Evolutionary conservation across 2,113 vertebrate genomes (phyloP).

Genomic region (Platysternon megacephalum): DNA sequence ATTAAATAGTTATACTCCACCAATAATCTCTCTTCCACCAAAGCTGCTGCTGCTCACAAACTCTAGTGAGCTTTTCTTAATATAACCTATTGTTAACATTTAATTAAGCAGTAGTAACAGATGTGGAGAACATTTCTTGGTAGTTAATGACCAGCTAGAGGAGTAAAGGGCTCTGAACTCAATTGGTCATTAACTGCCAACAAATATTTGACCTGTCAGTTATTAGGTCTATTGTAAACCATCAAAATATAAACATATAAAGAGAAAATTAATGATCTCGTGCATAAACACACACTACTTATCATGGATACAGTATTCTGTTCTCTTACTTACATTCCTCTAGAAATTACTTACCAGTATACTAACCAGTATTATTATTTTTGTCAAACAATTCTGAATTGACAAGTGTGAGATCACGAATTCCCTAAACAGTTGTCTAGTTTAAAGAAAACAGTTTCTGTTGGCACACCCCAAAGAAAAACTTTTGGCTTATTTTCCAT

Average conservation of each 20-base stretch:
- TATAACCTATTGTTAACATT: neutral
- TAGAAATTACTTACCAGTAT: neutral
- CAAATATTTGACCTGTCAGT: neutral
- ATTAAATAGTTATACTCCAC: neutral
- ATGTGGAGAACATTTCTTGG: conserved; percentile 16
- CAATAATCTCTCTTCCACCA: neutral
- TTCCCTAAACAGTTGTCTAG: neutral
- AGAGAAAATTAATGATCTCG: neutral
- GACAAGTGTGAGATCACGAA: neutral
- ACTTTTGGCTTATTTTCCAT: neutral
- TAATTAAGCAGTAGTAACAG: conserved; percentile 1
- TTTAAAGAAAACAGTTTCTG: neutral
- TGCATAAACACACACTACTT: neutral
- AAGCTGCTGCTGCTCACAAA: neutral
- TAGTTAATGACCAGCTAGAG: neutral
- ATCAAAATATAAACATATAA: neutral
- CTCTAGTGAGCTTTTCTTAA: neutral
- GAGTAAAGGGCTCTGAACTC: neutral
- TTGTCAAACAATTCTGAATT: neutral
- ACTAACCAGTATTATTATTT: neutral
- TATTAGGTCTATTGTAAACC: neutral
- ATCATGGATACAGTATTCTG: neutral
- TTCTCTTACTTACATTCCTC: neutral
- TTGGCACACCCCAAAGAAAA: too few species aligned
- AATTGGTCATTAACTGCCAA: neutral